Percentiles rank a stretch among this genome's conserved stretches.
Evolutionary conservation across 2,113 vertebrate species (phyloP).

Genomic region (Podiceps cristatus): DNA sequence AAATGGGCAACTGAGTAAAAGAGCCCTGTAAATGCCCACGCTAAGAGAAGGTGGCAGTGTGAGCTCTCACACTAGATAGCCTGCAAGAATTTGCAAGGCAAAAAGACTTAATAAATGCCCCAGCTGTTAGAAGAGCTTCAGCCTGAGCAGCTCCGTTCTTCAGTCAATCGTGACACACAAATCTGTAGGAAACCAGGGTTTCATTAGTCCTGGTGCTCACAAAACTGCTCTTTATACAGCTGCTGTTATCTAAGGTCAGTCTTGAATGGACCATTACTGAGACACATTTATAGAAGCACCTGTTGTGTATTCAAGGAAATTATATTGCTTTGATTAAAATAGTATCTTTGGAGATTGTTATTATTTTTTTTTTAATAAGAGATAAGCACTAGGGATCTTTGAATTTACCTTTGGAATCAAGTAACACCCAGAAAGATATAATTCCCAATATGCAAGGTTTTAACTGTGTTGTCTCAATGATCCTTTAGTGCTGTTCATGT

Average conservation of each 20-base stretch:
- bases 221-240: not conserved
- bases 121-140: not conserved
- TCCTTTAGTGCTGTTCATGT: not conserved
- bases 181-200: not conserved
- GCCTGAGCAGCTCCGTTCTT: not conserved
- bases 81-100: not conserved
- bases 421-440: not conserved
- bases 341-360: not conserved
- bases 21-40: not conserved
- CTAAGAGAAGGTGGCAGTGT: not conserved
- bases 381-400: not conserved
- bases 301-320: not conserved
- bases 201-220: not conserved
- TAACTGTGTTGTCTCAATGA: not conserved
- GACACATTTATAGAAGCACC: not conserved
- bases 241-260: not conserved
- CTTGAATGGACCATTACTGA: not conserved
- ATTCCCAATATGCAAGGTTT: not conserved
- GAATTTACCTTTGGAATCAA: not conserved
- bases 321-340: not conserved
- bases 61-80: not conserved
- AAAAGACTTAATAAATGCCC: not conserved
- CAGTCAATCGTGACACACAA: not conserved
- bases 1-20: not conserved
- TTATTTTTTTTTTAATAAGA: not conserved